These are phyloP conservation scores for Alectoris magna DNA, from an alignment of 2,797 vertebrate species.

Conservation along the genomic window DNA sequence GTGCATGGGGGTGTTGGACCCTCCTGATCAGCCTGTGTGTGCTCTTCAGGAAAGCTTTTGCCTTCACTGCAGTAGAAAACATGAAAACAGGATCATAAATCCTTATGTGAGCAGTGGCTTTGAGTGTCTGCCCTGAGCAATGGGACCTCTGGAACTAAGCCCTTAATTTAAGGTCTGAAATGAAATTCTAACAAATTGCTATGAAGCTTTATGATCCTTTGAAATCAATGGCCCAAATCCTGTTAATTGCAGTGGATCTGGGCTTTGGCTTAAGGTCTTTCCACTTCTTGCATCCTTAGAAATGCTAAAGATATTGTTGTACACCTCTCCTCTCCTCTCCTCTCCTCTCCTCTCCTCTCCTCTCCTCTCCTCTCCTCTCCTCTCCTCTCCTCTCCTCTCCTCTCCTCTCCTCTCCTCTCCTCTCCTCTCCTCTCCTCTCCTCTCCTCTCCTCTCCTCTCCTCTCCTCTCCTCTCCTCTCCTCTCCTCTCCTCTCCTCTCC, in stretches of 20 bases:
- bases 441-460: no score
- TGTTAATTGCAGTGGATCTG: background rate
- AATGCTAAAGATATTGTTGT: background rate
- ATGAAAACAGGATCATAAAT: background rate
- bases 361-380: no score
- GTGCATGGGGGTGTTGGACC: background rate
- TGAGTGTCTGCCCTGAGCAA: background rate
- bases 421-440: no score
- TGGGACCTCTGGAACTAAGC: background rate
- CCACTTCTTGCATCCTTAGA: background rate
- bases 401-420: no score
- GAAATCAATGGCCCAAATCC: background rate
- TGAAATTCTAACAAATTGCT: background rate
- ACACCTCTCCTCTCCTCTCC: no score
- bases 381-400: no score
- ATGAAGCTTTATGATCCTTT: background rate
- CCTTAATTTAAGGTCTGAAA: constrained; percentile 45
- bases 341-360: no score
- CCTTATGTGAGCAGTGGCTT: rapidly evolving
- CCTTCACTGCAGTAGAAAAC: background rate
- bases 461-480: no score
- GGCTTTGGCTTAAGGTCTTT: background rate
- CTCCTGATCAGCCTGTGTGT: rapidly evolving
- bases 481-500: no score
- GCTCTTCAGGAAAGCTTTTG: background rate